phyloP scores from a whole-genome alignment of 23 tunicate species.

The Trididemnum miniatum region DNA sequence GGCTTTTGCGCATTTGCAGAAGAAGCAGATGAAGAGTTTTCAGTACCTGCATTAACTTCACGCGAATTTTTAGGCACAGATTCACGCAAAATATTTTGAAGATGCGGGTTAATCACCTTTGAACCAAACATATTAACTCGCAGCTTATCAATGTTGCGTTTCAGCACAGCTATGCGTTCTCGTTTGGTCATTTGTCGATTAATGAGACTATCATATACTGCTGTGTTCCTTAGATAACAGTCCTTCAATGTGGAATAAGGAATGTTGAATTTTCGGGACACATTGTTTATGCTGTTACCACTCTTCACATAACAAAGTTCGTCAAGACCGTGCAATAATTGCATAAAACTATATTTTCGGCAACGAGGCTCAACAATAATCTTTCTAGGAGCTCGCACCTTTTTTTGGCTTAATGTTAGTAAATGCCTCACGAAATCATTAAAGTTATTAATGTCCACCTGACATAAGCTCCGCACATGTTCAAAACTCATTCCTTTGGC shows the following conservation, averaged over 20 bases:
- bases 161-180: not conserved
- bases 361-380: not conserved
- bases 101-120: not conserved
- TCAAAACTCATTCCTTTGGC: no score
- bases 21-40: not conserved
- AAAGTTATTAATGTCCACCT: no score
- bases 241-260: slow-evolving; percentile 46
- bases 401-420: no score
- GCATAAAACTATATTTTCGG: not conserved
- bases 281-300: not conserved
- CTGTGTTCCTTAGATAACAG: not conserved
- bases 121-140: not conserved
- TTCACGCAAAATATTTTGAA: no score
- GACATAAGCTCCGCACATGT: no score
- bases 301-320: not conserved
- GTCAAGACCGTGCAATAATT: slow-evolving; percentile 25
- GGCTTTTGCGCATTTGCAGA: not conserved
- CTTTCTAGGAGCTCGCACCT: no score
- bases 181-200: not conserved
- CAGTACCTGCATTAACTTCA: not conserved
- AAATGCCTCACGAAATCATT: no score
- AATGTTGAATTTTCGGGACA: slow-evolving; percentile 3
- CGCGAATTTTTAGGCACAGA: no score
- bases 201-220: not conserved
- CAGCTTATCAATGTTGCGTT: not conserved